A percentile compares a stretch with the other conserved stretches of the same genome.
phyloP scores from a whole-genome alignment of 2,113 vertebrate genomes.

The Perognathus longimembris region DNA sequence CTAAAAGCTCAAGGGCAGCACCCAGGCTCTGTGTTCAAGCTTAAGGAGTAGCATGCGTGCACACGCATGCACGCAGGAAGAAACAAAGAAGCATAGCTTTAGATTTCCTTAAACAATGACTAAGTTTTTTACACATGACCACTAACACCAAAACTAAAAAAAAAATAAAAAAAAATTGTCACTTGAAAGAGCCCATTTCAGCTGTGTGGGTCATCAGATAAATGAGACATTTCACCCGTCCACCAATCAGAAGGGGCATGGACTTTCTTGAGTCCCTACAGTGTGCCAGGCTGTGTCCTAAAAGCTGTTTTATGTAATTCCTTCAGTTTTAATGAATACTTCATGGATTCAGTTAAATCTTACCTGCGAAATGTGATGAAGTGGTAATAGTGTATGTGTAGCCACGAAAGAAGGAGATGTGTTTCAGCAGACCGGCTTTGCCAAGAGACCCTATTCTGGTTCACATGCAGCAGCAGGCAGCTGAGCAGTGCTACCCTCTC shows the following conservation, averaged over 20 bases:
- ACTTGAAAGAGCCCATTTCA: not conserved
- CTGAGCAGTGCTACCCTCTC: not conserved
- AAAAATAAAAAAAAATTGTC: too few species aligned
- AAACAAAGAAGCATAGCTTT: not conserved
- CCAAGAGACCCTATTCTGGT: not conserved
- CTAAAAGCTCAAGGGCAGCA: too few species aligned
- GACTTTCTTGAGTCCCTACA: not conserved
- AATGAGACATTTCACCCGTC: too few species aligned
- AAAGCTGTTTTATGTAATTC: not conserved
- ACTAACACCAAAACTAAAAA: too few species aligned
- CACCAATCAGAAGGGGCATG: not conserved
- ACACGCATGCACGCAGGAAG: too few species aligned
- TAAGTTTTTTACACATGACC: too few species aligned
- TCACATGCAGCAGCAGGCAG: accelerated
- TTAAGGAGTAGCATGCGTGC: too few species aligned
- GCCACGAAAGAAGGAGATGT: not conserved
- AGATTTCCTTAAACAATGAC: not conserved
- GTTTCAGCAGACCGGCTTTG: not conserved
- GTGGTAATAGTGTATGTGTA: not conserved
- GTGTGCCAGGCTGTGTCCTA: not conserved
- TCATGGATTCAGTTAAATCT: not conserved
- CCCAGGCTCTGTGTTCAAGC: too few species aligned
- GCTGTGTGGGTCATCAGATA: not conserved
- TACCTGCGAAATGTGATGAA: not conserved
- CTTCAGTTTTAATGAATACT: not conserved